phyloP scores from a whole-genome alignment of 2,113 vertebrate species.

The Ciconia maguari region DNA sequence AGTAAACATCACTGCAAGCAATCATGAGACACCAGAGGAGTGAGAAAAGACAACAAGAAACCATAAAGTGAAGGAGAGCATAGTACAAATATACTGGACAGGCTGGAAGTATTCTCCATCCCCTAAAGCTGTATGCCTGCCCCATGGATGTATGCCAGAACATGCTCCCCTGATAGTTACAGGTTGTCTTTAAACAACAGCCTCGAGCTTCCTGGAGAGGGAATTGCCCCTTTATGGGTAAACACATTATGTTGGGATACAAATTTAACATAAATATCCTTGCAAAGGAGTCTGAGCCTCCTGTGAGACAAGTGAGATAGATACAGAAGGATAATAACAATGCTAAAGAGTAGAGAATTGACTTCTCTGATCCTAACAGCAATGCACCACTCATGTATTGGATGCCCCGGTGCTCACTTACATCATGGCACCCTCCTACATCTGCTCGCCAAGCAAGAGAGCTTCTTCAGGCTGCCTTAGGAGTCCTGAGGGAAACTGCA shows the following conservation, averaged over 20 bases:
- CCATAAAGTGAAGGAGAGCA: neutral
- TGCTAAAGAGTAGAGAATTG: neutral
- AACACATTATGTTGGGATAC: neutral
- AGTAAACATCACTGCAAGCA: neutral
- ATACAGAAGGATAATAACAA: neutral
- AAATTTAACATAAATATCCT: neutral
- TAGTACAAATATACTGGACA: neutral
- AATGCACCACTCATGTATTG: fast-evolving
- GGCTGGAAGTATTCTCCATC: neutral
- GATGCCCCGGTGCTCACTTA: neutral
- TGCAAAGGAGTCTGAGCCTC: neutral
- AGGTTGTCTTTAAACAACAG: neutral
- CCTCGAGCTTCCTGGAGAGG: neutral
- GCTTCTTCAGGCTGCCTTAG: neutral
- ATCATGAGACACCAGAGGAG: neutral
- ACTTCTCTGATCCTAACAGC: neutral
- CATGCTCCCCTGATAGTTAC: neutral
- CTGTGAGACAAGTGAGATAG: neutral
- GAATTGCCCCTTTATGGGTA: neutral
- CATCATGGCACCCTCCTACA: neutral
- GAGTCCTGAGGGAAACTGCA: neutral
- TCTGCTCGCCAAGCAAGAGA: neutral
- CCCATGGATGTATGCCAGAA: neutral
- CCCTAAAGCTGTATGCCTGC: neutral
- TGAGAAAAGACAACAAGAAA: neutral